These are phyloP conservation scores for Drosophila ambigua DNA, from an alignment of 1,140 invertebrate genomes.

Conservation along the genomic window DNA sequence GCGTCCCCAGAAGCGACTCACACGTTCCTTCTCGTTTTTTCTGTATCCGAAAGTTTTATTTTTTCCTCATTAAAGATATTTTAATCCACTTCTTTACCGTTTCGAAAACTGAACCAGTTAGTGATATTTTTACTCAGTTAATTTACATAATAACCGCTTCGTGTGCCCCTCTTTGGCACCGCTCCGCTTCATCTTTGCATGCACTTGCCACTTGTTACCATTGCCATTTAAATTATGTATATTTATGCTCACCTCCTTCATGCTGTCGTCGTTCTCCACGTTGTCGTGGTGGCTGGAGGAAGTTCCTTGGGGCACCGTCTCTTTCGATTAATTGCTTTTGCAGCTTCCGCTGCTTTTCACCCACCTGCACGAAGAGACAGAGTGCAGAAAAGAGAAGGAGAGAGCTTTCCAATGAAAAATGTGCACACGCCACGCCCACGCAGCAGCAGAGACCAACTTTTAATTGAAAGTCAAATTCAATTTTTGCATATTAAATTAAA, in stretches of 20 bases:
- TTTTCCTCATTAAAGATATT: not conserved
- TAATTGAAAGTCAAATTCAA: constrained; percentile 81
- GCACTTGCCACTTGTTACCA: constrained; percentile 37
- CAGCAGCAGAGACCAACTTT: constrained; percentile 49
- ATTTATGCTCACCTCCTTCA: constrained; percentile 71
- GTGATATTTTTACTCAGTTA: not conserved
- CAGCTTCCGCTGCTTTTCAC: constrained; percentile 29
- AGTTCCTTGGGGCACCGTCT: constrained; percentile 19
- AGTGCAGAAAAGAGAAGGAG: too few species aligned
- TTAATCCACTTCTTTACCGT: too few species aligned
- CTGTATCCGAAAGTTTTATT: too few species aligned
- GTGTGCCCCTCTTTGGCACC: not conserved
- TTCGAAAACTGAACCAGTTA: not conserved
- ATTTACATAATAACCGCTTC: not conserved
- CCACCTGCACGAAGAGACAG: constrained; percentile 28
- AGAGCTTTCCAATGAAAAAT: constrained; percentile 37
- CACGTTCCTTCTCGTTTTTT: too few species aligned
- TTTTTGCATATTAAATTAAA: constrained; percentile 75
- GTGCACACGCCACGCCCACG: constrained; percentile 34
- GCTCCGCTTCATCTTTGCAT: constrained; percentile 26
- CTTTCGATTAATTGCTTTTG: constrained; percentile 70
- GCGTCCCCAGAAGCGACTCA: too few species aligned
- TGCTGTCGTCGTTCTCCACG: constrained; percentile 5
- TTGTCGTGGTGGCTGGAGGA: constrained; percentile 1
- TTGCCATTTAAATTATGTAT: constrained; percentile 59